Conservation (phyloP, 2,797 vertebrate species). For the Bovichtus diacanthus region DNA sequence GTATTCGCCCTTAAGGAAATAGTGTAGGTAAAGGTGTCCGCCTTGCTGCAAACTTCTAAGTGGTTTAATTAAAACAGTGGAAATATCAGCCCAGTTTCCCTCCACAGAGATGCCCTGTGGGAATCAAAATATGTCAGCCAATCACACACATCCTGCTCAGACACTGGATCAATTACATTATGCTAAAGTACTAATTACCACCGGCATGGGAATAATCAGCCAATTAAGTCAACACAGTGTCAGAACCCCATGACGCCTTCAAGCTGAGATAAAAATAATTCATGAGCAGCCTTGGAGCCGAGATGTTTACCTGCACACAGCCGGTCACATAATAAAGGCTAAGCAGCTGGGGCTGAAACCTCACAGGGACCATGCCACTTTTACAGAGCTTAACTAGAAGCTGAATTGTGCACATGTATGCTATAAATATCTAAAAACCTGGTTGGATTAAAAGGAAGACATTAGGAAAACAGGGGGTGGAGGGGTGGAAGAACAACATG, state of each 20-base stretch:
- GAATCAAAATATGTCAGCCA: constrained; percentile 48
- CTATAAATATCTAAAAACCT: constrained; percentile 5
- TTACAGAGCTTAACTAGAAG: neutral
- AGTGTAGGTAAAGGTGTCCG: constrained; percentile 24
- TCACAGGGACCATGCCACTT: neutral
- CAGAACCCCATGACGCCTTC: constrained; percentile 37
- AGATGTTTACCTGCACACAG: constrained; percentile 32
- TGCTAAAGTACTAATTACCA: constrained; percentile 52
- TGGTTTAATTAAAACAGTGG: constrained; percentile 56
- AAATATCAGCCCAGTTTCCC: constrained; percentile 29
- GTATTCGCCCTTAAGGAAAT: constrained; percentile 27
- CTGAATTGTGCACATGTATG: neutral
- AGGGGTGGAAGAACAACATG: neutral
- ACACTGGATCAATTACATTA: constrained; percentile 59
- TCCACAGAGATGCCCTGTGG: constrained; percentile 19
- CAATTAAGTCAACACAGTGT: constrained; percentile 57
- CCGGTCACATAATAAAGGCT: constrained; percentile 17
- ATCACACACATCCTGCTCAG: constrained; percentile 37
- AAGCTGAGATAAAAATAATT: constrained; percentile 31
- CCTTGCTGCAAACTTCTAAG: constrained; percentile 47
- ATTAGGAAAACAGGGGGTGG: neutral
- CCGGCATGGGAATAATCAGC: constrained; percentile 51
- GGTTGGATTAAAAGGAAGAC: neutral
- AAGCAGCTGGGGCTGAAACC: constrained; percentile 15
- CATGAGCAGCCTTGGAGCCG: neutral